These are phyloP conservation scores for Coenonympha glycerion DNA, from an alignment of 2,888 invertebrate genomes.

Conservation along the genomic window DNA sequence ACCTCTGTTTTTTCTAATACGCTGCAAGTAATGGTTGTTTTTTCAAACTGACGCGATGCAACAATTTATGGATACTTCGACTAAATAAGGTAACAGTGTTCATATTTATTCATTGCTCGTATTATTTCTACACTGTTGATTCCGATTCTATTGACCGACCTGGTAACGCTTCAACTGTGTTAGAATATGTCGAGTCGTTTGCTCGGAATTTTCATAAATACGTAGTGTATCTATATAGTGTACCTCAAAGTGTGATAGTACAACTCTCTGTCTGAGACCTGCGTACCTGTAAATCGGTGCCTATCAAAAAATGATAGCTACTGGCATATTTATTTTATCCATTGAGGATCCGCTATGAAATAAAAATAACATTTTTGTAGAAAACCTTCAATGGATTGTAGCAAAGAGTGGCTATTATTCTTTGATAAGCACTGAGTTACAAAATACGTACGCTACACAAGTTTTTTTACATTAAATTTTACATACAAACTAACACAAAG, in stretches of 20 bases:
- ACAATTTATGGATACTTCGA: background rate
- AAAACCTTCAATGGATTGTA: no score
- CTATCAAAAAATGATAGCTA: no score
- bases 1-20: background rate
- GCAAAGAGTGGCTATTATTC: no score
- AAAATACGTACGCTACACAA: no score
- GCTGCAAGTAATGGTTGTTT: background rate
- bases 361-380: no score
- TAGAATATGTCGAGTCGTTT: constrained; percentile 1
- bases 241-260: background rate
- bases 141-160: constrained; percentile 5
- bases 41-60: background rate
- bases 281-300: no score
- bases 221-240: background rate
- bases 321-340: no score
- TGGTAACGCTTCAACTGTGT: constrained; percentile 4
- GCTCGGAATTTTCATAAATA: background rate
- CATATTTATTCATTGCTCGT: constrained; percentile 12
- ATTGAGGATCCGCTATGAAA: no score
- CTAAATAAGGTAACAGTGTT: background rate
- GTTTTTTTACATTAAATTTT: no score
- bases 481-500: no score
- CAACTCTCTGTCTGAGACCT: no score
- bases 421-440: no score
- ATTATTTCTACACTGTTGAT: constrained; percentile 8